Base-by-base conservation (phyloP, 2,888 invertebrate genomes). In the Sturmia bella region DNA sequence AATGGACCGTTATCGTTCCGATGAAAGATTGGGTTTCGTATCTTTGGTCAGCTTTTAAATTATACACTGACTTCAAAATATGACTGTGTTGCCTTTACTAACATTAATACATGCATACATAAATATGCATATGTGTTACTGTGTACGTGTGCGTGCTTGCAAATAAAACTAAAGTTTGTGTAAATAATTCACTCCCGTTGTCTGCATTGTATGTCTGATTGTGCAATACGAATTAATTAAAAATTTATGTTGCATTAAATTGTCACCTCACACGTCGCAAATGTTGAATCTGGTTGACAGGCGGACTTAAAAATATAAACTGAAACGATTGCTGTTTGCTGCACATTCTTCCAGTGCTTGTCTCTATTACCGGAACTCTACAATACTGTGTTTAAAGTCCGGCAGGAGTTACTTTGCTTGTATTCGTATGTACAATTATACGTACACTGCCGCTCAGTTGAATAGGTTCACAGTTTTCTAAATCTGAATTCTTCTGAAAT, bases 181-280 rank as follows among this genome's bases (percentile, higher is more conserved):
- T 32, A 43, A 21, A 4, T 37, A 13, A 54, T 54, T 24, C 15
- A 56, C 54, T 43, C 48, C 13, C 45, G 32, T 17, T 64, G 73
- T 73, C 63, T 83, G 75, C 56, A 48, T 63, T 77, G 59, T 50
- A 66, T 69, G 81, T 59, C 79, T 80, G 84, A 66, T 57, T 66
- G 69, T 59, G 75, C 80, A 84, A 84, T 84, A 84, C 83, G 77
- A 84, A 84, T 84, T 89, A 89, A 88, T 89, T 87, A 85, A 87
- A 87, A 85, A 84, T 86, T 85, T 81, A 86, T 85, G 85, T 84
- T 85, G 85, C 85, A 83, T 84, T 82, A 83, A 84, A 84, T 86
- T 83, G 83, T 82, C 78, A 82, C 82, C 82, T 78, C 78, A 82
- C 82, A 82, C 66, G 78, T 70, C 78, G 82, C 82, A 83, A 81